Conservation (phyloP, 2,888 invertebrate species). For the Sabatieria punctata region DNA sequence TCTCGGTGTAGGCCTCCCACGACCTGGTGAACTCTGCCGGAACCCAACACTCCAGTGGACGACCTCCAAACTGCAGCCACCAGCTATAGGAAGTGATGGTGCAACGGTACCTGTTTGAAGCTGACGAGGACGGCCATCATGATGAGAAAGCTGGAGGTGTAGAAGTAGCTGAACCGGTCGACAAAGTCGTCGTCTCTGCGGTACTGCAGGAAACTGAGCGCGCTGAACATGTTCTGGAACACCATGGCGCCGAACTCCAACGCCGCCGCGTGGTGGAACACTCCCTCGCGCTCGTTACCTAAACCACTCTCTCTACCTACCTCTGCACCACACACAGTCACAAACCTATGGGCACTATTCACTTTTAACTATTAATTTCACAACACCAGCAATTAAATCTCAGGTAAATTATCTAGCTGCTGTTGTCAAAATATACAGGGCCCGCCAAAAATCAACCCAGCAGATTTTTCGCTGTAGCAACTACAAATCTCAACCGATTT, state of each 20-base stretch:
- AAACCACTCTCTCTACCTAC: too few species aligned
- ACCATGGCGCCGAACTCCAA: constrained; percentile 30
- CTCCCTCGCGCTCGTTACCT: too few species aligned
- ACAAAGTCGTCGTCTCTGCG: constrained; percentile 30
- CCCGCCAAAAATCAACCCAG: too few species aligned
- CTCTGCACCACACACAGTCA: too few species aligned
- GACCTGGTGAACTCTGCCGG: constrained; percentile 39
- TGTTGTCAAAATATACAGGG: too few species aligned
- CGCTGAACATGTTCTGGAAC: constrained; percentile 29
- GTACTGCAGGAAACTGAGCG: constrained; percentile 27
- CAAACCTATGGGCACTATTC: too few species aligned
- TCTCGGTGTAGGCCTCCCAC: constrained; percentile 40
- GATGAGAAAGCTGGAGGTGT: constrained; percentile 29
- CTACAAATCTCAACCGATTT: too few species aligned
- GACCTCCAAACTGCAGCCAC: constrained; percentile 24
- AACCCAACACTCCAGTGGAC: constrained; percentile 35
- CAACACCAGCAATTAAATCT: too few species aligned
- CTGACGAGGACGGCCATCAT: constrained; percentile 32
- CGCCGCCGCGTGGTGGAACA: too few species aligned
- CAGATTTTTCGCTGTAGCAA: too few species aligned
- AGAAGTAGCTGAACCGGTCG: constrained; percentile 28
- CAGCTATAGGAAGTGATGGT: neutral
- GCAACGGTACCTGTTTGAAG: constrained; percentile 23
- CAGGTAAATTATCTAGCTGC: too few species aligned
- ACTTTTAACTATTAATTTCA: too few species aligned